phyloP scores from a whole-genome alignment of 2,888 invertebrate genomes.

The Drosophila tanythrix region DNA sequence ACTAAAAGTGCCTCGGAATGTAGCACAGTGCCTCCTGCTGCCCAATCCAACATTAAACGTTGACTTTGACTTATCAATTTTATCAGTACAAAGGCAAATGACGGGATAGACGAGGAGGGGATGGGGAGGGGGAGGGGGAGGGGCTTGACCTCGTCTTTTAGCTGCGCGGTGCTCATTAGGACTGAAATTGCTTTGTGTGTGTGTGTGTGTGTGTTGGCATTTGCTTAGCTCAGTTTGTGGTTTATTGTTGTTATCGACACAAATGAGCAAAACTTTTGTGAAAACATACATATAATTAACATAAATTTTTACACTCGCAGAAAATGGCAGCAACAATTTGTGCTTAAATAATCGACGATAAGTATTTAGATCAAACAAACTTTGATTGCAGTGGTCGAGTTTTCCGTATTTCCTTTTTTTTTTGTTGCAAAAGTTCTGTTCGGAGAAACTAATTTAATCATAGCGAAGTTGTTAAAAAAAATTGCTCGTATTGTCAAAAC shows the following conservation, averaged over 20 bases:
- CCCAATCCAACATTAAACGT: not conserved
- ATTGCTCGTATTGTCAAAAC: not conserved
- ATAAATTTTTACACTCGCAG: slow-evolving; percentile 4
- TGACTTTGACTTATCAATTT: slow-evolving; percentile 66
- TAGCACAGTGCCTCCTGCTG: not conserved
- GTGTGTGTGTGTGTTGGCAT: slow-evolving; percentile 8
- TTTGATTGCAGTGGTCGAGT: not conserved
- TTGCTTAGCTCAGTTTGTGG: slow-evolving; percentile 51
- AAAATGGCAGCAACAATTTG: not conserved
- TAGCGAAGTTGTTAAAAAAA: slow-evolving; percentile 16
- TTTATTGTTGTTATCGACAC: slow-evolving; percentile 52
- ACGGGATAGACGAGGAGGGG: not conserved
- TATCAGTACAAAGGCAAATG: slow-evolving; percentile 45
- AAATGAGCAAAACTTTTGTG: slow-evolving; percentile 50
- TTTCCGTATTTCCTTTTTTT: not conserved
- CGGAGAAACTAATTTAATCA: not conserved
- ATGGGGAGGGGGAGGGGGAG: not conserved
- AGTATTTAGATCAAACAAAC: slow-evolving; percentile 1
- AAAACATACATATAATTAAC: slow-evolving; percentile 34
- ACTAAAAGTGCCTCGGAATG: slow-evolving; percentile 43
- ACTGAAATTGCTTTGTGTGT: slow-evolving; percentile 51
- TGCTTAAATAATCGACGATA: not conserved
- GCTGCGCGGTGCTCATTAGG: slow-evolving; percentile 68
- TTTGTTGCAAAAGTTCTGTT: not conserved
- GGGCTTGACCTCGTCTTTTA: slow-evolving; percentile 66